A percentile compares a stretch with the other conserved stretches of the same genome.
phyloP scores from a whole-genome alignment of 2,797 vertebrate species.

The Acridotheres tristis region DNA sequence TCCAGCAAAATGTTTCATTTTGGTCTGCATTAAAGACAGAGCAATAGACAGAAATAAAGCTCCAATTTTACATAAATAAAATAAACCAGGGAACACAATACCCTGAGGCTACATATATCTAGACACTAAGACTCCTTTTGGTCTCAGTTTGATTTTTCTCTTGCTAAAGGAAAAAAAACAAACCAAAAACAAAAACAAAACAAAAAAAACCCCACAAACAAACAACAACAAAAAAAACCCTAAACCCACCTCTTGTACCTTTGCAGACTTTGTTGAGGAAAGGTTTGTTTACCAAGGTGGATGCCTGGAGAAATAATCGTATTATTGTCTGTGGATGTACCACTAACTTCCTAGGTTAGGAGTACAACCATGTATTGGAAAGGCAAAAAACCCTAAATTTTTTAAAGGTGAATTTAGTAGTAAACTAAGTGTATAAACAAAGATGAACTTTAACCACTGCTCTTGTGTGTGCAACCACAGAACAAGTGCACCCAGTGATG shows the following conservation, averaged over 20 bases:
- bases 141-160: background rate
- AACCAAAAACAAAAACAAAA: too few species aligned
- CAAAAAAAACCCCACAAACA: background rate
- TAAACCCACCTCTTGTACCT: background rate
- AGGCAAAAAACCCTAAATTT: background rate
- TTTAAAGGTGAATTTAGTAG: background rate
- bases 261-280: background rate
- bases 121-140: background rate
- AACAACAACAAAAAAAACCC: background rate
- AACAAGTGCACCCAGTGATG: fast-evolving
- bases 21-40: background rate
- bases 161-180: background rate
- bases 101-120: background rate
- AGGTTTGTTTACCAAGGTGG: background rate
- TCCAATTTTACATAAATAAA: background rate
- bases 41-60: slow-evolving; percentile 2
- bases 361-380: background rate
- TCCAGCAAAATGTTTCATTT: background rate
- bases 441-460: background rate
- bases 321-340: background rate
- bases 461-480: background rate
- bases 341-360: background rate
- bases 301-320: background rate
- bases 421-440: background rate
- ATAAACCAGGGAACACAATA: background rate